Percentiles rank a stretch among this genome's conserved stretches.
phyloP scores from a whole-genome alignment of 2,797 vertebrate genomes.

The Mus spretus region DNA sequence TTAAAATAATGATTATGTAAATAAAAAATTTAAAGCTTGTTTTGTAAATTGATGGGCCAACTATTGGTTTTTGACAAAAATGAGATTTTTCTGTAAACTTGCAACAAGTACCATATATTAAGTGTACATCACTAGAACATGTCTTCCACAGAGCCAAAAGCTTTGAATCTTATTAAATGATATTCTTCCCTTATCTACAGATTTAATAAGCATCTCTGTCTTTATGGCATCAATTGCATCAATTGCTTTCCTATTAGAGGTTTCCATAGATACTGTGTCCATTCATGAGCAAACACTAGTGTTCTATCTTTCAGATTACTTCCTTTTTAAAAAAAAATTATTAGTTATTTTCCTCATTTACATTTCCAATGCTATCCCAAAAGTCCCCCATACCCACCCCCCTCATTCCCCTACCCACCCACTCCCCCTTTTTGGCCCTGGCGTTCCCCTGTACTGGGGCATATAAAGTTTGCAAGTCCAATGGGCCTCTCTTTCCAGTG shows the following conservation, averaged over 20 bases:
- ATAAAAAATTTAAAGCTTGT: not conserved
- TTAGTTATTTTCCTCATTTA: too few relatives aligned
- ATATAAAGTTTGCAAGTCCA: too few relatives aligned
- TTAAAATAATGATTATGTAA: not conserved
- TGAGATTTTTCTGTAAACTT: not conserved
- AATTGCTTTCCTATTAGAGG: slow-evolving; percentile 2
- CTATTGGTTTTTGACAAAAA: not conserved
- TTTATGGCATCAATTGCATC: not conserved
- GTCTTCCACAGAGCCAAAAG: not conserved
- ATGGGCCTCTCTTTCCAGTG: too few relatives aligned
- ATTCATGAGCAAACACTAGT: slow-evolving; percentile 24
- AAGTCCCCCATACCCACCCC: too few relatives aligned
- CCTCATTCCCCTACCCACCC: too few relatives aligned
- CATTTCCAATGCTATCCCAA: too few relatives aligned
- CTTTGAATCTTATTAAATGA: slow-evolving; percentile 46
- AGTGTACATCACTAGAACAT: not conserved
- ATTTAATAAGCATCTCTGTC: not conserved
- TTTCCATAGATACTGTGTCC: slow-evolving; percentile 35
- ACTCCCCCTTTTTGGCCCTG: too few relatives aligned
- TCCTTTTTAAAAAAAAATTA: not conserved
- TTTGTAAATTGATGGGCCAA: not conserved
- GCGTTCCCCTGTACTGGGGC: too few relatives aligned
- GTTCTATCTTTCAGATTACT: not conserved
- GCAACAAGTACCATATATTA: not conserved
- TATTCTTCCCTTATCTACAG: slow-evolving; percentile 12